Percentiles rank a stretch among this genome's conserved stretches.
phyloP scores from a whole-genome alignment of 2,797 vertebrate species.

The Ataeniobius toweri region DNA sequence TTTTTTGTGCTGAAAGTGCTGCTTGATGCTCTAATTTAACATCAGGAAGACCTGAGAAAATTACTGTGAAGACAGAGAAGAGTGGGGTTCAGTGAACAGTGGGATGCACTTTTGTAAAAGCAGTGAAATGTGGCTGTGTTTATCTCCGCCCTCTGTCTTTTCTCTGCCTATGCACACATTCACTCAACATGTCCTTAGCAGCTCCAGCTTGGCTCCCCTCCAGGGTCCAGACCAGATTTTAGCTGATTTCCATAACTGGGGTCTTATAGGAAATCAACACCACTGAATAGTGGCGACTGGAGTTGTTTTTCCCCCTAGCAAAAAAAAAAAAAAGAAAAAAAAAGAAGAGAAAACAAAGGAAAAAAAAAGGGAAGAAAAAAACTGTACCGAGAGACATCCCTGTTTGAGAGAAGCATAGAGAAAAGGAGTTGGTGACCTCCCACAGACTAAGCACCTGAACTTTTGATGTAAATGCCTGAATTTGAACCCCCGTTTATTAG shows the following conservation, averaged over 20 bases:
- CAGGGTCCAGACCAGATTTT: constrained; percentile 78
- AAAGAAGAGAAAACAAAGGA: constrained; percentile 10
- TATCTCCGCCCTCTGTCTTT: constrained; percentile 29
- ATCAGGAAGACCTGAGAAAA: background rate
- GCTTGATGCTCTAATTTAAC: background rate
- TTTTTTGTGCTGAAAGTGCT: background rate
- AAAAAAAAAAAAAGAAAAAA: background rate
- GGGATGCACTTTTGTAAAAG: constrained; percentile 46
- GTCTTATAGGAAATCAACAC: constrained; percentile 62
- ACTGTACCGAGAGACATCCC: constrained; percentile 11
- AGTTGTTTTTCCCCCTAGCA: constrained; percentile 13
- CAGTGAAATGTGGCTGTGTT: constrained; percentile 61
- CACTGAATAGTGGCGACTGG: constrained; percentile 39
- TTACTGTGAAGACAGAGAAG: constrained; percentile 23
- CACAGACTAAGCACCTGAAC: constrained; percentile 59
- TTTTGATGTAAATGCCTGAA: background rate
- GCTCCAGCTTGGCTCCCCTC: constrained; percentile 64
- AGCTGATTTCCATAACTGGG: constrained; percentile 64
- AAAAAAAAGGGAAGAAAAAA: constrained; percentile 37
- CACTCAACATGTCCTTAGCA: constrained; percentile 15
- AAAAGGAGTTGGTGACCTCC: constrained; percentile 33
- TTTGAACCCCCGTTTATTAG: background rate
- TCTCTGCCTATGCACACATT: constrained; percentile 14
- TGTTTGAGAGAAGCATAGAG: constrained; percentile 24
- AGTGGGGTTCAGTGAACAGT: constrained; percentile 15